Evolutionary conservation across 2,797 vertebrate genomes (phyloP).

Genomic region (Chanos chanos): DNA sequence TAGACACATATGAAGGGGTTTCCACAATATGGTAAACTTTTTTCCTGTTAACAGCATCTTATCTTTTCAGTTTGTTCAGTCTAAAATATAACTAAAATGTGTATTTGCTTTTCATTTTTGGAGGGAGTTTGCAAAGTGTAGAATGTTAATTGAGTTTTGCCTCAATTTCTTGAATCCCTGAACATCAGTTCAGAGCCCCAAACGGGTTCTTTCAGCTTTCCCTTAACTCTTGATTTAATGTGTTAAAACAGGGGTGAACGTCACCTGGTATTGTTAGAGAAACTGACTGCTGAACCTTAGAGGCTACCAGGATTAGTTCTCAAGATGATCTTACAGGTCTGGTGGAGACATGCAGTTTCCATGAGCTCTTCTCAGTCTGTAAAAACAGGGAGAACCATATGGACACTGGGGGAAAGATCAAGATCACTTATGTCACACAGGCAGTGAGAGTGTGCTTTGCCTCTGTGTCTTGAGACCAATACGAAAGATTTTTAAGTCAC

Average conservation of each 20-base stretch:
- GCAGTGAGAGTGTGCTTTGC: neutral
- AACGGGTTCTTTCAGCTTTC: neutral
- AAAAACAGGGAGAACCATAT: constrained; percentile 59
- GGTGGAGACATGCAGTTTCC: constrained; percentile 19
- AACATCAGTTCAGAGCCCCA: neutral
- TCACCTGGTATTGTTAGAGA: neutral
- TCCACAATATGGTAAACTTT: no score
- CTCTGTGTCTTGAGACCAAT: neutral
- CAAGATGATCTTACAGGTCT: constrained; percentile 2
- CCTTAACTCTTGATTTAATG: no score
- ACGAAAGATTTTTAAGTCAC: neutral
- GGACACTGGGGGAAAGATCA: constrained; percentile 56
- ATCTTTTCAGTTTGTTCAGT: no score
- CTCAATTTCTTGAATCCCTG: neutral
- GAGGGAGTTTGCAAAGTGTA: neutral
- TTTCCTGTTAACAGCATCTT: no score
- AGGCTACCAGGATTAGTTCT: constrained; percentile 13
- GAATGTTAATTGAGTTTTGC: neutral
- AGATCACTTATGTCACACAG: constrained; percentile 61
- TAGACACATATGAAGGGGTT: neutral
- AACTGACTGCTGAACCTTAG: neutral
- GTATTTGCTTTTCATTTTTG: neutral
- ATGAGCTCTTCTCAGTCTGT: constrained; percentile 39
- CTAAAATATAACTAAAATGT: neutral
- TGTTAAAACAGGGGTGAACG: no score